A percentile compares a stretch with the other conserved stretches of the same genome.
Evolutionary conservation across 2,797 vertebrate genomes (phyloP).

Genomic region (Furcifer pardalis): DNA sequence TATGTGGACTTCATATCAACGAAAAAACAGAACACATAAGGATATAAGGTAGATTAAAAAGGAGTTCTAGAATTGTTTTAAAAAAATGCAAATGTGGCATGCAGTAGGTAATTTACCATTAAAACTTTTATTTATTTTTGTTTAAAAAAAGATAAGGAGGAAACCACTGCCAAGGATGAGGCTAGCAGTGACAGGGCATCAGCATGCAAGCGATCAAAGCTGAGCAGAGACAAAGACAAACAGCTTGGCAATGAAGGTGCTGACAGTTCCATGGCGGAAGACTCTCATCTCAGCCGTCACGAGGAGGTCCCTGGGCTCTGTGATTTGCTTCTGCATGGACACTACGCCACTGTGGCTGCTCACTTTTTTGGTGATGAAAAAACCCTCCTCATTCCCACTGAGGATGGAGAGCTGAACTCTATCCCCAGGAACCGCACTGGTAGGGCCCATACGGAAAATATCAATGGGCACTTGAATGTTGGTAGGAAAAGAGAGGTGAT

Average conservation of each 20-base stretch:
- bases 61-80: slow-evolving; percentile 18
- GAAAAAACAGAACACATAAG: background rate
- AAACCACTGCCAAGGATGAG: slow-evolving; percentile 39
- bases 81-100: slow-evolving; percentile 66
- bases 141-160: slow-evolving; percentile 38
- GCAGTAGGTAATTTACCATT: slow-evolving; percentile 56
- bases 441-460: slow-evolving; percentile 98
- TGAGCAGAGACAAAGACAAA: slow-evolving; percentile 91
- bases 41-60: background rate
- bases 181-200: slow-evolving; percentile 28
- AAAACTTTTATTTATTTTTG: no score
- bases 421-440: slow-evolving; percentile 85
- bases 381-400: slow-evolving; percentile 88
- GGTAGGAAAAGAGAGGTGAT: slow-evolving; percentile 97
- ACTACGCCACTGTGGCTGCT: slow-evolving; percentile 87
- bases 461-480: slow-evolving; percentile 92
- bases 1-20: background rate
- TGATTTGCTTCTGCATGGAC: slow-evolving; percentile 85
- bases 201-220: slow-evolving; percentile 72
- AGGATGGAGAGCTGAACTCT: slow-evolving; percentile 90
- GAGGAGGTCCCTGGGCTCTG: slow-evolving; percentile 88
- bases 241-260: slow-evolving; percentile 90
- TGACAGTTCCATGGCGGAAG: slow-evolving; percentile 82
- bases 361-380: slow-evolving; percentile 85
- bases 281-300: slow-evolving; percentile 91